These are phyloP conservation scores for Osmerus eperlanus DNA, from an alignment of 2,113 vertebrate genomes.

Conservation along the genomic window DNA sequence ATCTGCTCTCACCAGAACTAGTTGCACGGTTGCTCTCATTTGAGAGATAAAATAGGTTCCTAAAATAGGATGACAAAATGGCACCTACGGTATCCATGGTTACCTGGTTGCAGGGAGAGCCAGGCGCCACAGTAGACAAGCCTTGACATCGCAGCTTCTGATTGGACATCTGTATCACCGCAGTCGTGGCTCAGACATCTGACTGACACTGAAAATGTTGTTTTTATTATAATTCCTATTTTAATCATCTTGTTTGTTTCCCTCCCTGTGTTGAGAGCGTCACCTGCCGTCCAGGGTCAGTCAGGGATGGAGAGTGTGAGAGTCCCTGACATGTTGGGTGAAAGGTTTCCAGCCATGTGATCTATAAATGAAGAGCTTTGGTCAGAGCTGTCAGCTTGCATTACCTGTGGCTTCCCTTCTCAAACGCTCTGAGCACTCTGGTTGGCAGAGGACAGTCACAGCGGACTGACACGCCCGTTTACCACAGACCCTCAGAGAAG, in stretches of 20 bases:
- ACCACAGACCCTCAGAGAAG: not conserved
- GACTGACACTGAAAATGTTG: too few species aligned
- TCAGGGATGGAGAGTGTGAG: slow-evolving; percentile 12
- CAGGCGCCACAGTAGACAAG: not conserved
- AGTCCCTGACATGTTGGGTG: slow-evolving; percentile 38
- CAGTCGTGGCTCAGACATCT: not conserved
- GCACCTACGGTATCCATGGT: slow-evolving; percentile 51
- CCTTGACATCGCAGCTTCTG: not conserved
- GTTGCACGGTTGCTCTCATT: not conserved
- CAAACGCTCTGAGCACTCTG: slow-evolving; percentile 9
- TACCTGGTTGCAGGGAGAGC: slow-evolving; percentile 33
- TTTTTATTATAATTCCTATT: too few species aligned
- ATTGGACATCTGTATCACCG: not conserved
- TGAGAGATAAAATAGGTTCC: slow-evolving; percentile 39
- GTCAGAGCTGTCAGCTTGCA: slow-evolving; percentile 46
- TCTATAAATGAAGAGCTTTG: slow-evolving; percentile 56
- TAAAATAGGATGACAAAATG: slow-evolving; percentile 57
- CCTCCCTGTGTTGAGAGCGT: not conserved
- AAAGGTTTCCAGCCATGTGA: slow-evolving; percentile 29
- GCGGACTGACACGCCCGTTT: not conserved
- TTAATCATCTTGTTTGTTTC: not conserved
- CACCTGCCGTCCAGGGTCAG: slow-evolving; percentile 14
- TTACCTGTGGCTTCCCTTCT: slow-evolving; percentile 29
- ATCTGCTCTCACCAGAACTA: slow-evolving; percentile 29
- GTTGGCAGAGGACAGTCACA: slow-evolving; percentile 24